Evolutionary conservation across 2,888 invertebrate genomes (phyloP).

Genomic region (Scaptomyza tumidula): DNA sequence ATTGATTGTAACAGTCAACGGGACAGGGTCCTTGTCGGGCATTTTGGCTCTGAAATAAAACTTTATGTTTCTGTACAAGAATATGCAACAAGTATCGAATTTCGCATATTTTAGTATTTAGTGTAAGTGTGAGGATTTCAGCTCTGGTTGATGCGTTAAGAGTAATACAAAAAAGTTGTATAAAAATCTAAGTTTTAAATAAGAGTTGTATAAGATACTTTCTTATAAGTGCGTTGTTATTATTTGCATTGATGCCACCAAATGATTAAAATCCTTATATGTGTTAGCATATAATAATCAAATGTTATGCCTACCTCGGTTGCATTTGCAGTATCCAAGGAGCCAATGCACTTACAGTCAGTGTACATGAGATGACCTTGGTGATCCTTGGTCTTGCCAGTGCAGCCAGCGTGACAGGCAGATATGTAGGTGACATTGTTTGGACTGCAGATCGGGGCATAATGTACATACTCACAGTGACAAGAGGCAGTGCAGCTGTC

Average conservation of each 20-base stretch:
- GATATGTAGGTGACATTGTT: conserved; percentile 89
- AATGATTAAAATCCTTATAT: too few relatives aligned
- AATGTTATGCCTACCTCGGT: conserved; percentile 26
- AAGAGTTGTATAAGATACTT: too few relatives aligned
- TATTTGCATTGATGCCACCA: too few relatives aligned
- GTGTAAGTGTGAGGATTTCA: too few relatives aligned
- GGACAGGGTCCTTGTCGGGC: conserved; percentile 85
- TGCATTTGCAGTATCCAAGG: background rate
- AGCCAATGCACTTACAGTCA: conserved; percentile 56
- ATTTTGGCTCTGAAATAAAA: conserved; percentile 41
- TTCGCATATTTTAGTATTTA: too few relatives aligned
- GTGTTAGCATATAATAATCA: background rate
- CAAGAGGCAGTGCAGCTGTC: conserved; percentile 87
- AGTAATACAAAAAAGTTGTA: too few relatives aligned
- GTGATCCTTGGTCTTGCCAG: conserved; percentile 49
- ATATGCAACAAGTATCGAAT: too few relatives aligned
- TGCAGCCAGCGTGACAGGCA: conserved; percentile 91
- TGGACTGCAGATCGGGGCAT: conserved; percentile 89
- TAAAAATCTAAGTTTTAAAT: too few relatives aligned
- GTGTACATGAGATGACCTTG: conserved; percentile 49
- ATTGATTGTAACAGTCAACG: conserved; percentile 86
- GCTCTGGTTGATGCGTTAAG: too few relatives aligned
- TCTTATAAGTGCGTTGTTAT: too few relatives aligned
- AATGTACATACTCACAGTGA: conserved; percentile 89
- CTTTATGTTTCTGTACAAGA: background rate